Evolutionary conservation across 1,140 invertebrate species (phyloP).

Genomic region (Sycophila sp.): DNA sequence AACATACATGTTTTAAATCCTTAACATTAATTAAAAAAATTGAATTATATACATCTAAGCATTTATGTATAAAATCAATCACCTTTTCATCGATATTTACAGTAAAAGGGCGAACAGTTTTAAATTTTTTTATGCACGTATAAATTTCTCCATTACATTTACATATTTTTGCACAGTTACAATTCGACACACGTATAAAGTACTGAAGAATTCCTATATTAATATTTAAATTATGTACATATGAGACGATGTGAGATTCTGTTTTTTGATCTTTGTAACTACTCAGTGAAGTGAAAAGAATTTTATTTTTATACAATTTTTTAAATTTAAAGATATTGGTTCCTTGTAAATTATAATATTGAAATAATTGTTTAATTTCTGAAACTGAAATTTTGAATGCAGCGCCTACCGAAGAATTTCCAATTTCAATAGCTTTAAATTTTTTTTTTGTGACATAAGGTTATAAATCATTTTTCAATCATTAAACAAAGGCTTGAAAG

Average conservation of each 20-base stretch:
- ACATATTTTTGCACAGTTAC: not conserved
- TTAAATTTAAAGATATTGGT: not conserved
- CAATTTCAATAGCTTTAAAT: not conserved
- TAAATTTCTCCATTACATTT: not conserved
- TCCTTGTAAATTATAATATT: not conserved
- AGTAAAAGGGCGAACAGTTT: not conserved
- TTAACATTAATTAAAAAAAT: not conserved
- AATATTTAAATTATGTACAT: not conserved
- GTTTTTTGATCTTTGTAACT: not conserved
- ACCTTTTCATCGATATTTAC: not conserved
- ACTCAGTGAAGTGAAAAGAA: not conserved
- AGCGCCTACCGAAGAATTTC: not conserved
- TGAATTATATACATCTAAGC: not conserved
- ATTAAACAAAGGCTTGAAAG: no score
- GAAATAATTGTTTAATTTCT: not conserved
- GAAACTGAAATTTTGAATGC: not conserved
- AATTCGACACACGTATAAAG: not conserved
- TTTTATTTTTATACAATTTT: constrained; percentile 4
- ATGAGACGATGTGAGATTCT: not conserved
- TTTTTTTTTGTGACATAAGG: not conserved
- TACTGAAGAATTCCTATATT: not conserved
- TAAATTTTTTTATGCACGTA: not conserved
- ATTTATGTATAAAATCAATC: no score
- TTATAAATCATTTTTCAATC: no score
- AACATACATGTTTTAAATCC: not conserved